These are phyloP conservation scores for Microtus richardsoni DNA, from an alignment of 2,113 vertebrate genomes.

Conservation along the genomic window DNA sequence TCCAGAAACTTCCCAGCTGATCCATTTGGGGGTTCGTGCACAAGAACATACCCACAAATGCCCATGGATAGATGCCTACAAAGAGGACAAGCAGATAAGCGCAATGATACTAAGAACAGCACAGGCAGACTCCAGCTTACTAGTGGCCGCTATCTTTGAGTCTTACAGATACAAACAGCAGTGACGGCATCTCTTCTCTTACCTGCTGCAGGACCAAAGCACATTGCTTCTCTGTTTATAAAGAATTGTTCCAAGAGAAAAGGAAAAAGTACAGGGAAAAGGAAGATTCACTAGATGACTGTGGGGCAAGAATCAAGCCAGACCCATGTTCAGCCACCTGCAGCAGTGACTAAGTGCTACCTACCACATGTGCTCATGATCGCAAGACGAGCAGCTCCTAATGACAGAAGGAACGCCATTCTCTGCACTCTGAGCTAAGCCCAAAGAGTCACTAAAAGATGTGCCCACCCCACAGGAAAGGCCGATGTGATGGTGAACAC, in stretches of 20 bases:
- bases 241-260: background rate
- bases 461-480: background rate
- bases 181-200: background rate
- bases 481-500: background rate
- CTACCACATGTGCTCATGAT: background rate
- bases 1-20: background rate
- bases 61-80: background rate
- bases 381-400: background rate
- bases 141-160: background rate
- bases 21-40: background rate
- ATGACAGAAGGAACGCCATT: background rate
- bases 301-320: background rate
- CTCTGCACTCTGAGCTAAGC: background rate
- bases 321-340: background rate
- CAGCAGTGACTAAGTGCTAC: background rate
- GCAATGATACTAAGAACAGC: background rate
- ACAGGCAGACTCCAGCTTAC: background rate
- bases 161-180: background rate
- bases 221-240: background rate
- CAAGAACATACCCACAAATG: background rate
- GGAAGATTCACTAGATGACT: background rate
- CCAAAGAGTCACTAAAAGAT: slow-evolving; percentile 36
- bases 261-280: background rate
- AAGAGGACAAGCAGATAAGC: background rate
- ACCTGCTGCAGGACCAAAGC: background rate